A percentile compares a stretch with the other conserved stretches of the same genome.
phyloP scores from a whole-genome alignment of 2,113 vertebrate species.

The Jacana jacana region DNA sequence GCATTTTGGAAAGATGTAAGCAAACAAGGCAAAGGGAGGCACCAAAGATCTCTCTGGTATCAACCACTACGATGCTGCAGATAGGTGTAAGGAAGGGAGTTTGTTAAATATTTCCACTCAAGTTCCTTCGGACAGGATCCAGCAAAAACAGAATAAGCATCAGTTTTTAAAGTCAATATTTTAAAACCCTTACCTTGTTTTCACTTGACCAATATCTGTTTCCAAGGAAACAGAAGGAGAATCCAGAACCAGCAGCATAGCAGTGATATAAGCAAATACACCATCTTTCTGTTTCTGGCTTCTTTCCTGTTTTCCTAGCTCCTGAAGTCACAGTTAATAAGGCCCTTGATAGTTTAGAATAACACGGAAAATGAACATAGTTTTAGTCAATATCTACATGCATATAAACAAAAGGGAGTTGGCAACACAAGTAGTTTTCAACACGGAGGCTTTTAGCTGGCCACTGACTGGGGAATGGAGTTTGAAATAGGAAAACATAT shows the following conservation, averaged over 20 bases:
- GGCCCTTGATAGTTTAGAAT: not conserved
- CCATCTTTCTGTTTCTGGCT: not conserved
- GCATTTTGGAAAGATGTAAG: not conserved
- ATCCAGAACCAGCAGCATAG: not conserved
- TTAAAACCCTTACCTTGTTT: slow-evolving; percentile 21
- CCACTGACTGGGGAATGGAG: not conserved
- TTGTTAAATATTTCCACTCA: not conserved
- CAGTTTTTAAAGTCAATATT: slow-evolving; percentile 35
- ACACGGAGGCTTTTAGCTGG: not conserved
- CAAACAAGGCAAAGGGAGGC: not conserved
- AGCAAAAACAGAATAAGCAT: not conserved
- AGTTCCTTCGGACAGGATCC: not conserved
- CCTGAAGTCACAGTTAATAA: not conserved
- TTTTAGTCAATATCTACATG: not conserved
- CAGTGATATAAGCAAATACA: not conserved
- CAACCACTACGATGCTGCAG: not conserved
- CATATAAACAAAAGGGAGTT: not conserved
- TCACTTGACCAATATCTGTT: slow-evolving; percentile 7
- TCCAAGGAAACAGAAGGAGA: slow-evolving; percentile 53
- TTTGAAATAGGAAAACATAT: not conserved
- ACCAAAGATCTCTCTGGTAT: not conserved
- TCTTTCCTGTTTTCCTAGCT: not conserved
- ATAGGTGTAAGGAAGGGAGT: not conserved
- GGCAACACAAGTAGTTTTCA: not conserved
- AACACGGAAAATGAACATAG: not conserved